Evolutionary conservation across 2,797 vertebrate species (phyloP).

Genomic region (Etheostoma perlongum): DNA sequence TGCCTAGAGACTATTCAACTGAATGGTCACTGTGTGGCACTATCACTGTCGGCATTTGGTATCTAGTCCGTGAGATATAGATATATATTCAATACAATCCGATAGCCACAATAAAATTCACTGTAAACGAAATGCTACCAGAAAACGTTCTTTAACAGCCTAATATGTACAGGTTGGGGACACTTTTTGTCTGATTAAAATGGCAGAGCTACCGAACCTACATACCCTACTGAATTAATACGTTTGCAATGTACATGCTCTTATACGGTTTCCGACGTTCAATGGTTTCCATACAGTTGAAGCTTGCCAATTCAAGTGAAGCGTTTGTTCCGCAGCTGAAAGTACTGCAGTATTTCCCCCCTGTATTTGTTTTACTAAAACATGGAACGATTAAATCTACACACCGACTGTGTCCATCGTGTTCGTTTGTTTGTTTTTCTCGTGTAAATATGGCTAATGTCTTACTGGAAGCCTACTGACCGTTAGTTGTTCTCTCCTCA

Average conservation of each 20-base stretch:
- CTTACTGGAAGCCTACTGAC: background rate
- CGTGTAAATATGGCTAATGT: background rate
- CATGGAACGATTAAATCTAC: accelerated
- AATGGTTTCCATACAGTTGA: constrained; percentile 9
- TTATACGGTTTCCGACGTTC: too few species aligned
- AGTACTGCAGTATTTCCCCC: background rate
- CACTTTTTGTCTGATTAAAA: background rate
- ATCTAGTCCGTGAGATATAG: background rate
- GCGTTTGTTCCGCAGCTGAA: constrained; percentile 15
- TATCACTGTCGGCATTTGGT: background rate
- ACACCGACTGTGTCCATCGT: background rate
- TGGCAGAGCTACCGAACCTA: background rate
- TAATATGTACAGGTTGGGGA: too few species aligned
- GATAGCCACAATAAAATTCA: background rate
- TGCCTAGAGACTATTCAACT: constrained; percentile 11
- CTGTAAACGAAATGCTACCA: background rate
- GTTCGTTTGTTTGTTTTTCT: background rate
- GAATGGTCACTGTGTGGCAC: background rate
- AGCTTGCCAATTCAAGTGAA: constrained; percentile 3
- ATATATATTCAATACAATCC: background rate
- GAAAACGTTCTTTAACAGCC: background rate
- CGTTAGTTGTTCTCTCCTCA: constrained; percentile 31
- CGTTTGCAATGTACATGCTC: background rate
- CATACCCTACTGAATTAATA: background rate
- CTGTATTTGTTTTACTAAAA: background rate